A percentile compares a stretch with the other conserved stretches of the same genome.
phyloP scores from a whole-genome alignment of 2,797 vertebrate genomes.

The Chloroceryle inda region DNA sequence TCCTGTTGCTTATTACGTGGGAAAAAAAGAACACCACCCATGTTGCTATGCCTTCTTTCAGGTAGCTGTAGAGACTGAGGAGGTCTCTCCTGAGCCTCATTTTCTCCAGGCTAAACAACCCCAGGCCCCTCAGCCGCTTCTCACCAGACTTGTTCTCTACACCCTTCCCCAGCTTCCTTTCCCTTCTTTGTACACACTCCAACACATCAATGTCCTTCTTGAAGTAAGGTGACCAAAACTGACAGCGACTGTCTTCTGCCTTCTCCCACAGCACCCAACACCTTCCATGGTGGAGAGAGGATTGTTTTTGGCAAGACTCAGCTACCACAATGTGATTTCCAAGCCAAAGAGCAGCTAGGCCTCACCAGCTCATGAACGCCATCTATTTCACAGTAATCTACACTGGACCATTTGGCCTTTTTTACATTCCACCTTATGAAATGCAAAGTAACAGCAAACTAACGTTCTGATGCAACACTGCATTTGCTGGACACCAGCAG shows the following conservation, averaged over 20 bases:
- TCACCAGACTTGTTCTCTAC: neutral
- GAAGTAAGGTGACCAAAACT: neutral
- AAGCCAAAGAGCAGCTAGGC: neutral
- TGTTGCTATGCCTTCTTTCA: neutral
- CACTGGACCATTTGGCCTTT: neutral
- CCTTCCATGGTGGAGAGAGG: fast-evolving
- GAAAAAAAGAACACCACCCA: neutral
- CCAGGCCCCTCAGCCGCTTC: neutral
- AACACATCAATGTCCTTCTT: neutral
- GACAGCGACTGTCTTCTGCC: neutral
- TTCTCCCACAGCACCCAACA: neutral
- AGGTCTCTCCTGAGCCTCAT: neutral
- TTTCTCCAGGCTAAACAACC: neutral
- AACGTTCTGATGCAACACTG: neutral
- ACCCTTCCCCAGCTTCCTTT: neutral
- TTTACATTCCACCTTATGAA: neutral
- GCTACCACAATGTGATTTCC: neutral
- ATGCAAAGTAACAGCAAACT: neutral
- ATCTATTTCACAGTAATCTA: neutral
- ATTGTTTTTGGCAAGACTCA: neutral
- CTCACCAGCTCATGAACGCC: neutral
- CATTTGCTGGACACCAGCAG: neutral
- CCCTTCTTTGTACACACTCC: neutral
- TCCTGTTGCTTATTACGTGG: neutral
- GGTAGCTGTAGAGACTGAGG: neutral